Evolutionary conservation across 2,113 vertebrate genomes (phyloP), one percentile per base, ranked within the genome.

Genomic region (Phyllostomus discolor): DNA sequence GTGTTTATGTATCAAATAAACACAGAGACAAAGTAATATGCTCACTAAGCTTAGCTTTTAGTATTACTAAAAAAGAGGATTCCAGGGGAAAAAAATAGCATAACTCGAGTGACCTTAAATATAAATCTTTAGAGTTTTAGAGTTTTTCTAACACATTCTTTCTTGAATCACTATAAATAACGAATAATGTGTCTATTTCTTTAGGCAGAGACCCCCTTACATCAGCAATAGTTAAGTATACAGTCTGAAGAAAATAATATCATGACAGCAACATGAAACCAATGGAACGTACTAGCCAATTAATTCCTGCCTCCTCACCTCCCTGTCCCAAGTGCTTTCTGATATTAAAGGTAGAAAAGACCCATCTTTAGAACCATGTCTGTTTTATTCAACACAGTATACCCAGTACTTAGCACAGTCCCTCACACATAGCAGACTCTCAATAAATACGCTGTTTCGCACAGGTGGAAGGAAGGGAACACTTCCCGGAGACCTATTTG

Each of bases 181-280:
- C 95, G 64, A 97, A 95, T 95, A 97, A 97, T 92, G 7, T 97
- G 91, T 96, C 91, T 66, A 5, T 97, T 98, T 98, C 67, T 96
- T 98, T 96, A 97, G 97, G 66, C 64, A 97, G 84, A 96, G 97
- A 92, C 48, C 10, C 24, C 24, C 91, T 86, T 93, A 22, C 46
- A 94, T 96, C 82, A 90, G 95, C 96, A 87, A 93, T 80, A 96
- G 38, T 95, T 97, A 96, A 92, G 96, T 97, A 94, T 84, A 96
- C 38, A 90, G 89, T 95, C 66, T 57, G 88, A 91, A 62, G 95
- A 78, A 97, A 86, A 95, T 31, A 86, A 82, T 96, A 96, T 90
- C 90, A 94, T 67, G 76, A 97, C 76, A 95, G 95, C 92, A 91
- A 91, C 22, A 57, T 84, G 94, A 98, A 70, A 83, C 82, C 31